phyloP scores from a whole-genome alignment of 2,113 vertebrate genomes.

The Argyrosomus japonicus region DNA sequence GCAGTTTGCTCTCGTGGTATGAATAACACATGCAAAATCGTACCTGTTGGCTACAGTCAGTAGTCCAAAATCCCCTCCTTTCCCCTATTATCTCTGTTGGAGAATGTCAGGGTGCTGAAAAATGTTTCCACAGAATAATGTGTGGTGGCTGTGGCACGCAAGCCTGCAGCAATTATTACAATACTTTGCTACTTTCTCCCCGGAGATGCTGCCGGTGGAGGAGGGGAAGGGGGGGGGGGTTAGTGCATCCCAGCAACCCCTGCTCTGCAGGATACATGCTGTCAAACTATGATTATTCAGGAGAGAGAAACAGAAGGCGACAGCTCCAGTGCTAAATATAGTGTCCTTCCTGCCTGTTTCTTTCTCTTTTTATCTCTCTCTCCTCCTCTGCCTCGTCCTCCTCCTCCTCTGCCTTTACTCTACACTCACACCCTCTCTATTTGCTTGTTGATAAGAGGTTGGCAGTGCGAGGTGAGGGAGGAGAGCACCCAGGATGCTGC shows the following conservation, averaged over 20 bases:
- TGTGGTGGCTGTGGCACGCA: conserved; percentile 59
- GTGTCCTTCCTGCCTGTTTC: conserved; percentile 77
- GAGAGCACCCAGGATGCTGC: conserved; percentile 48
- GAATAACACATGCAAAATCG: conserved; percentile 1
- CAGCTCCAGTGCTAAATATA: conserved; percentile 86
- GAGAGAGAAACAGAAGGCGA: conserved; percentile 82
- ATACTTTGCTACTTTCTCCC: conserved; percentile 64
- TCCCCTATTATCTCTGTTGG: conserved; percentile 34
- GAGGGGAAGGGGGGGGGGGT: background rate
- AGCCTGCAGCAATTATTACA: conserved; percentile 70
- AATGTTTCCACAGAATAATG: conserved; percentile 44
- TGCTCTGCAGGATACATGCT: conserved; percentile 79
- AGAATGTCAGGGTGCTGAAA: conserved; percentile 33
- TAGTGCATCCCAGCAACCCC: conserved; percentile 79
- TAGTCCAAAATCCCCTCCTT: conserved; percentile 16
- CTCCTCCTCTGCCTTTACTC: conserved; percentile 63
- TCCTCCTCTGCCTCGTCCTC: conserved; percentile 62
- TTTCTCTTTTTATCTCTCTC: conserved; percentile 67
- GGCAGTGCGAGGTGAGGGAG: conserved; percentile 47
- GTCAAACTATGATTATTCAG: conserved; percentile 82
- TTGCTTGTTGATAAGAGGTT: conserved; percentile 67
- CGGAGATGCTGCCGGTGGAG: conserved; percentile 59
- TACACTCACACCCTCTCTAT: conserved; percentile 60
- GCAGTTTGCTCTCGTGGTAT: conserved; percentile 1
- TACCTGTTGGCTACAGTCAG: conserved; percentile 52